Evolutionary conservation across 2,113 vertebrate species (phyloP), one percentile per base, ranked within the genome.

Genomic region (Trogon melanurus): DNA sequence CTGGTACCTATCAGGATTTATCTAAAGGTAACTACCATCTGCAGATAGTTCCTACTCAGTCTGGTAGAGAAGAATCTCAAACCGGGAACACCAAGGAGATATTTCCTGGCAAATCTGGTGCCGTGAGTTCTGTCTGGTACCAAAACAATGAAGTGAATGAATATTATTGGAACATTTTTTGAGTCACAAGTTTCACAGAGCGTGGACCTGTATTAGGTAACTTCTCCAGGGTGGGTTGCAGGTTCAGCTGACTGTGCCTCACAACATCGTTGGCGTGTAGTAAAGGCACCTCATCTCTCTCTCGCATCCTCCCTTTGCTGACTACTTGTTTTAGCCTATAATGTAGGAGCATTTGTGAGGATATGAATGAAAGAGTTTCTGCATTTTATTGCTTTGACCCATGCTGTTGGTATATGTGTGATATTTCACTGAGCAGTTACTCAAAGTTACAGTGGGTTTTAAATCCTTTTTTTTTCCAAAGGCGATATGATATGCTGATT

Each of bases 91-190:
- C 47, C 62, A 70, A 50, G 56, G 50, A 20, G 19, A 26, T 53
- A 44, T 57, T 72, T 57, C 4, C 9, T 7, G 53, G 10, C 16
- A 78, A 64, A 67, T 58, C 36, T 61, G 45, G 14, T 34, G 25
- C 27, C 0, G 0, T 50, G 15, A 53, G 25, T 83, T 57, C 45
- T 54, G 16, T 23, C 32, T 32, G 48, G 9, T 61, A 47, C 22
- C 20, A 83, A 91, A 87, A 47, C 54, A 25, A 22, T 36, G 4
- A 62, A 9, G 2, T 32, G 5, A 83, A 22, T 26, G 71, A 19
- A 9, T 60, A 38, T 53, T 47, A 30, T 4, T 79, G 34, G 47
- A 50, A 41, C 25, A 13, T 44, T 75, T 62, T 94, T 61, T 72
- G 36, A 41, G 29, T 58, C 45, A 47, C 7, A 15, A 10, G 16